phyloP scores from a whole-genome alignment of 1,140 invertebrate genomes.

The Monochamus saltuarius region DNA sequence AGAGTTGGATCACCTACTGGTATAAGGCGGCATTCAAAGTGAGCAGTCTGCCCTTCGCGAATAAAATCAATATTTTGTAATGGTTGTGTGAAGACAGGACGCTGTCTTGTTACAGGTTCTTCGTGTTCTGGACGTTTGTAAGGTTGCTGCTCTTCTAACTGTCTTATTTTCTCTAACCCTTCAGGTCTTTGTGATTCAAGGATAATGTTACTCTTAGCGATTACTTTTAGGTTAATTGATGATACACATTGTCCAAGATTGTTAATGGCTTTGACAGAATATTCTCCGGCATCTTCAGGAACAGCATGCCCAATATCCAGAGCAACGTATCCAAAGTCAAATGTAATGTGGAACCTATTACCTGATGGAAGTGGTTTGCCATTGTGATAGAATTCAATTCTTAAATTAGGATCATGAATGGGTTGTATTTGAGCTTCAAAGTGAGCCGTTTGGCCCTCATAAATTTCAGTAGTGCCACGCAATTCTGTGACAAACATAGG shows the following conservation, averaged over 20 bases:
- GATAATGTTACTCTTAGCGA: slow-evolving; percentile 86
- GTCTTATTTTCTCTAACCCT: slow-evolving; percentile 90
- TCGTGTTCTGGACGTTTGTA: slow-evolving; percentile 77
- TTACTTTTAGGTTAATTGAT: slow-evolving; percentile 76
- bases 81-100: slow-evolving; percentile 93
- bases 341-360: slow-evolving; percentile 87
- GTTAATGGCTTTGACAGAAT: slow-evolving; percentile 87
- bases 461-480: slow-evolving; percentile 79
- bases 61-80: slow-evolving; percentile 88
- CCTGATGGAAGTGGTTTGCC: slow-evolving; percentile 84
- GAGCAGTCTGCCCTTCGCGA: slow-evolving; percentile 87
- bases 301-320: slow-evolving; percentile 88
- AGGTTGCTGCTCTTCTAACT: slow-evolving; percentile 82
- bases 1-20: slow-evolving; percentile 97
- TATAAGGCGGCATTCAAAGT: slow-evolving; percentile 95
- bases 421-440: slow-evolving; percentile 92
- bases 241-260: slow-evolving; percentile 83
- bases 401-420: slow-evolving; percentile 84
- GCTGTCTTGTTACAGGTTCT: slow-evolving; percentile 81
- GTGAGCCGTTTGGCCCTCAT: slow-evolving; percentile 84
- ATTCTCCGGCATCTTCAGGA: slow-evolving; percentile 92
- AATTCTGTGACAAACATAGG: slow-evolving; percentile 83
- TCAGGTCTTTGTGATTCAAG: slow-evolving; percentile 93
- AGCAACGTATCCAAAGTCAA: slow-evolving; percentile 94
- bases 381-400: slow-evolving; percentile 90